These are phyloP conservation scores for Holothuria scabra DNA, from an alignment of 53 echinoderm and acorn worm genomes.

Conservation along the genomic window DNA sequence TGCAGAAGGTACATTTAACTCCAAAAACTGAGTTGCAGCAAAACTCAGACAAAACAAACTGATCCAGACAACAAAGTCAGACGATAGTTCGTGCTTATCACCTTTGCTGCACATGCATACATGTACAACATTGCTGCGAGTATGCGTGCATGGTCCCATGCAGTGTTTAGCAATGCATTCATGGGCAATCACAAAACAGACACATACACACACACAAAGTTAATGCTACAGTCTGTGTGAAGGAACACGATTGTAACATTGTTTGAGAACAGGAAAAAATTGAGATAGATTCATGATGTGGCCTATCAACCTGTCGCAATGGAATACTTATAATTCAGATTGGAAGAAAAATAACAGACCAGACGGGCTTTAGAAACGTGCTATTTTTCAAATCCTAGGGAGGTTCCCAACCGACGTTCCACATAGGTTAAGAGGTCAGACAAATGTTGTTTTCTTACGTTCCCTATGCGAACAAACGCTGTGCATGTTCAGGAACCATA, in stretches of 20 bases:
- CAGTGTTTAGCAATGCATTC: too few species aligned
- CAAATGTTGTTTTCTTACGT: conserved; percentile 44
- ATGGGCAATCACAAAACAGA: too few species aligned
- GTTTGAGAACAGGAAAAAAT: too few species aligned
- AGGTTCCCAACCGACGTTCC: conserved; percentile 27
- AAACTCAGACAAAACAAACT: conserved; percentile 46
- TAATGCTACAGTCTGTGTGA: too few species aligned
- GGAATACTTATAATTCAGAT: conserved; percentile 21
- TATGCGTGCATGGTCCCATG: too few species aligned
- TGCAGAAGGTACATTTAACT: not conserved
- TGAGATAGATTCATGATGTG: not conserved
- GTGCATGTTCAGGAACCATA: not conserved
- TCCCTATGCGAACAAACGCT: not conserved
- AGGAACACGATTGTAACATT: too few species aligned
- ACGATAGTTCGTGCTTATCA: conserved; percentile 24
- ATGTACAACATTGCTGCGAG: too few species aligned
- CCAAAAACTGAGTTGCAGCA: not conserved
- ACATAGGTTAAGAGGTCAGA: conserved; percentile 24
- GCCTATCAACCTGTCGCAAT: conserved; percentile 44
- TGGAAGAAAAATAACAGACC: conserved; percentile 5
- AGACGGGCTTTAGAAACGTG: conserved; percentile 28
- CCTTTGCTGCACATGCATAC: not conserved
- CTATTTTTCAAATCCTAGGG: conserved; percentile 6
- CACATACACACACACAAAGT: too few species aligned
- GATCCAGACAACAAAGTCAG: conserved; percentile 7